Percentiles rank a stretch among this genome's conserved stretches.
phyloP scores from a whole-genome alignment of 2,797 vertebrate species.

The Triplophysa bombifrons region DNA sequence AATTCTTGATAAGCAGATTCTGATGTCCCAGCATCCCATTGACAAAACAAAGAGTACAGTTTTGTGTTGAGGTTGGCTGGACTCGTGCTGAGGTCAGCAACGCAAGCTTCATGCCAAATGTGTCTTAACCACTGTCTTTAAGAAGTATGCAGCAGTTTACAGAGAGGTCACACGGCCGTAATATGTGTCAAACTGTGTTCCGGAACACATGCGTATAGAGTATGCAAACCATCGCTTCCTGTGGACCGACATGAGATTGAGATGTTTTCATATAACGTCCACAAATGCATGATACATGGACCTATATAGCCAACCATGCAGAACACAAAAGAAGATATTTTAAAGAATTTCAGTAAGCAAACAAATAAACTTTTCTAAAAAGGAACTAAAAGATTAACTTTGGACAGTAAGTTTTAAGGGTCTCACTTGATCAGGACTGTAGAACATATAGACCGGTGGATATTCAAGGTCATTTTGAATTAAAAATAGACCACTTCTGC shows the following conservation, averaged over 20 bases:
- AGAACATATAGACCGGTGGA: background rate
- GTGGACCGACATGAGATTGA: conserved; percentile 5
- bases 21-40: conserved; percentile 1
- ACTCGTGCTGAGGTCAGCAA: conserved; percentile 37
- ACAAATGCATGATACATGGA: too few species aligned
- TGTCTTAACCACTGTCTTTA: conserved; percentile 29
- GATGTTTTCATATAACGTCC: background rate
- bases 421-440: background rate
- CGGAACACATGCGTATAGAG: conserved; percentile 25
- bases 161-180: conserved; percentile 5
- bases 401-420: background rate
- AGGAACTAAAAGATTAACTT: background rate
- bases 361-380: too few species aligned
- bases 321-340: too few species aligned
- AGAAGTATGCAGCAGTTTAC: background rate
- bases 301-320: too few species aligned
- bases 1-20: conserved; percentile 4
- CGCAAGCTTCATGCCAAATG: background rate
- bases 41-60: conserved; percentile 26
- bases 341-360: too few species aligned
- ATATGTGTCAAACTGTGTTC: conserved; percentile 28
- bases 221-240: conserved; percentile 42
- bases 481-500: conserved; percentile 37
- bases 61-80: conserved; percentile 33
- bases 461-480: conserved; percentile 18